A percentile compares a stretch with the other conserved stretches of the same genome.
phyloP scores from a whole-genome alignment of 2,797 vertebrate genomes.

The Poecilia picta region DNA sequence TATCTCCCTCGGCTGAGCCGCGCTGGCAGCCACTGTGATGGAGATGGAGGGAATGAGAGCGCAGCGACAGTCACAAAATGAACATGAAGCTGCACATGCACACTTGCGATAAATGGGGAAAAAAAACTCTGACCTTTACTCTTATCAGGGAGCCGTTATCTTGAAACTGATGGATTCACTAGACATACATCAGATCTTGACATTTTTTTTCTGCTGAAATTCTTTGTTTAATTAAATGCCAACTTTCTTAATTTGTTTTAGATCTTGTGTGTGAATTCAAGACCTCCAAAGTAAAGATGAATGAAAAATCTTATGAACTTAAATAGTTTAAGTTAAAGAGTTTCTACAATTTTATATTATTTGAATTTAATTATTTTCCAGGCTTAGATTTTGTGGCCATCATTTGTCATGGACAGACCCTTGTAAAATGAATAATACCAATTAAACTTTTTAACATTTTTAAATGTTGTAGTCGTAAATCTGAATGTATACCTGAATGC shows the following conservation, averaged over 20 bases:
- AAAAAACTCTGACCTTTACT: conserved; percentile 64
- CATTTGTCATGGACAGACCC: background rate
- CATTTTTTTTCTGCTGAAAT: conserved; percentile 52
- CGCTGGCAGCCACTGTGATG: conserved; percentile 76
- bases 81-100: conserved; percentile 40
- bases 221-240: conserved; percentile 74
- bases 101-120: conserved; percentile 47
- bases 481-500: background rate
- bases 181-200: conserved; percentile 60
- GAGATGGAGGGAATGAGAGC: conserved; percentile 78
- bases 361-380: background rate
- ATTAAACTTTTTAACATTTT: background rate
- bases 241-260: conserved; percentile 55
- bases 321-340: background rate
- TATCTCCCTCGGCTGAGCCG: conserved; percentile 74
- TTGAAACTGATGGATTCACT: conserved; percentile 52
- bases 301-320: background rate
- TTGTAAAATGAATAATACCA: background rate
- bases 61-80: conserved; percentile 64
- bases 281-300: conserved; percentile 2
- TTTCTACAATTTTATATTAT: background rate
- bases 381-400: background rate
- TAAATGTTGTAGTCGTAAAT: background rate
- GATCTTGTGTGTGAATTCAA: conserved; percentile 43
- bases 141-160: conserved; percentile 70